Evolutionary conservation across 2,113 vertebrate species (phyloP), one percentile per base, ranked within the genome.

Genomic region (Dipodomys spectabilis): DNA sequence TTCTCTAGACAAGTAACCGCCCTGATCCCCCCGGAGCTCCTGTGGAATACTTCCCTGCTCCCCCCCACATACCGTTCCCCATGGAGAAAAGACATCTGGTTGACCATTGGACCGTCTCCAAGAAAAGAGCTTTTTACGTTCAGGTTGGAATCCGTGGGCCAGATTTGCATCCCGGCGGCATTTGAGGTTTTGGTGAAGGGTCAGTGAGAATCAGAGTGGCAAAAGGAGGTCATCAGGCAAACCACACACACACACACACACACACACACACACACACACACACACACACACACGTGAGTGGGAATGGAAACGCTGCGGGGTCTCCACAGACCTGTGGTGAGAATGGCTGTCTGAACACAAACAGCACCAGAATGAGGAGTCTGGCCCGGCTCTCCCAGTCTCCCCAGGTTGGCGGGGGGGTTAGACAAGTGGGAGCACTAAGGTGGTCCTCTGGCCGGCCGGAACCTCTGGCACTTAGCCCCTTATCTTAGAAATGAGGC

Each of bases 91-190:
- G 68, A 73, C 64, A 82, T 94, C 53, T 82, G 67, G 25, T 74
- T 84, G 89, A 45, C 57, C 39, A 27, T 28, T 88, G 92, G 80
- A 81, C 3, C 35, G 45, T 35, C 86, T 87, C 86, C 69, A 89
- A 72, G 68, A 64, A 90, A 81, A 93, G 74, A 88, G 45, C 79
- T 84, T 39, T 39, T 39, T 73, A 65, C 75, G 69, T 84, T 95
- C 30, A 45, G 73, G 25, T 95, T 95, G 91, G 89, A 89, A 81
- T 90, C 80, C 75, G 67, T 73, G 25, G 69, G 64, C 32, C 69
- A 57, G 84, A 95, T 86, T 86, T 57, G 25, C 30, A 65, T 81
- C 32, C 73, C 23, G 0, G 75, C 73, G 72, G 22, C 60, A 35
- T 73, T 77, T 83, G 77, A 67, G 28, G 57, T n/a, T 92, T 92